Base-by-base conservation (phyloP, 2,113 vertebrate genomes). In the Atrichornis clamosus region DNA sequence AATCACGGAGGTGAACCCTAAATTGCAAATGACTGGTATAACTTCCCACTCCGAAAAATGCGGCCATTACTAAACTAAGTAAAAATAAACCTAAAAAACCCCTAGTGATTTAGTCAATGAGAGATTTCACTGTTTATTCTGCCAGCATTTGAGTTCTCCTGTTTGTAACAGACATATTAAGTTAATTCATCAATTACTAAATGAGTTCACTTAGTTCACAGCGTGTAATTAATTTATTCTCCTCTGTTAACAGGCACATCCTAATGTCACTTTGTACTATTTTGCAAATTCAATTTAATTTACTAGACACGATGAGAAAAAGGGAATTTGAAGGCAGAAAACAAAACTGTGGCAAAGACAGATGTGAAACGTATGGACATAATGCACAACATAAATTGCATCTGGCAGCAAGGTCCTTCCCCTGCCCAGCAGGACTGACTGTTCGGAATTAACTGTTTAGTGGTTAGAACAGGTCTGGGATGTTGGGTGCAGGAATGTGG, bases 181-280 rank as follows among this genome's bases (percentile, higher is more conserved):
- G 92, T 85, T 93, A 95, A 96, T 93, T 90, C 46, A 85, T 88
- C 85, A 88, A 94, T 93, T 80, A 90, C 75, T 59, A 88, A 91
- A 87, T 83, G 76, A 93, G 88, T 80, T 95, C 94, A 77, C 55
- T 80, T 83, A 85, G 79, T 74, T 95, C 90, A 77, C 8, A 11
- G 90, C 2, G 0, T 27, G 72, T 27, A 90, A 90, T 88, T 95
- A 26, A 80, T 93, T 90, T 67, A 86, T 64, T 68, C 59, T 33
- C 63, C 72, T 67, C 70, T 41, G 37, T 58, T 92, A 92, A 89
- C 76, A 84, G 68, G 46, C 70, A 81, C 56, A 73, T 85, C 70
- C 85, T 85, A 49, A 41, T n/a, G 73, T 42, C 44, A 64, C 73
- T 93, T 67, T 12, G 37, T 30, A 80, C 3, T 53, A 67, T 27